phyloP scores from a whole-genome alignment of 1,140 invertebrate genomes.

The Drosophila burlai region DNA sequence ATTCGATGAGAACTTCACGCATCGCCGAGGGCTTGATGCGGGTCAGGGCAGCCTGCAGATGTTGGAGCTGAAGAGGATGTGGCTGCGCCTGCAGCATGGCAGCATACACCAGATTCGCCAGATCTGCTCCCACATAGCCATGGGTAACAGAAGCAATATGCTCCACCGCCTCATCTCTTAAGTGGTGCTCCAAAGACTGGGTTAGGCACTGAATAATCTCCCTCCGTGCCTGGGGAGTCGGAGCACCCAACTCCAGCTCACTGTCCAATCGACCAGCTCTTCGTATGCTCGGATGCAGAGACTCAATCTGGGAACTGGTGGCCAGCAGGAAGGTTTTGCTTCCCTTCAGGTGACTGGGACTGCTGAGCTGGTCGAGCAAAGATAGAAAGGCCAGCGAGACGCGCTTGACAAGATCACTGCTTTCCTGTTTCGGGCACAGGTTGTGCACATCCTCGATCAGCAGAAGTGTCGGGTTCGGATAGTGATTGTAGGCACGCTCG shows the following conservation, averaged over 20 bases:
- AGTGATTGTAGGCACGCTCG: slow-evolving; percentile 88
- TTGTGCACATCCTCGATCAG: slow-evolving; percentile 93
- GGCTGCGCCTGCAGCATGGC: slow-evolving; percentile 86
- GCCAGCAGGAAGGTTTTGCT: slow-evolving; percentile 89
- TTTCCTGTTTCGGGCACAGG: slow-evolving; percentile 89
- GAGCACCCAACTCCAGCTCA: slow-evolving; percentile 94
- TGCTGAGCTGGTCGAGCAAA: slow-evolving; percentile 89
- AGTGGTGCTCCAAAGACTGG: slow-evolving; percentile 86
- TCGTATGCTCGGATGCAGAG: slow-evolving; percentile 90
- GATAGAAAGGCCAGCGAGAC: slow-evolving; percentile 89
- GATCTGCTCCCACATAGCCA: slow-evolving; percentile 95
- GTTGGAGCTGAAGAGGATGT: slow-evolving; percentile 79
- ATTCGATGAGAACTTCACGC: slow-evolving; percentile 94
- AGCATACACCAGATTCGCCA: slow-evolving; percentile 90
- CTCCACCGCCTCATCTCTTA: slow-evolving; percentile 87
- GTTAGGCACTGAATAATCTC: slow-evolving; percentile 90
- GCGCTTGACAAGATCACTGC: slow-evolving; percentile 91
- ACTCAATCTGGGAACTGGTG: slow-evolving; percentile 87
- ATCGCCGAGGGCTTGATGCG: slow-evolving; percentile 94
- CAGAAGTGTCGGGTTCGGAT: slow-evolving; percentile 90
- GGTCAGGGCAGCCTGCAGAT: slow-evolving; percentile 89
- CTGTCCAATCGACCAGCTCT: slow-evolving; percentile 92
- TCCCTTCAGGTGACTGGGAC: slow-evolving; percentile 73
- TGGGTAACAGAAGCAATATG: slow-evolving; percentile 90
- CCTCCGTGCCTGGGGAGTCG: slow-evolving; percentile 88